These are phyloP conservation scores for Lydus trimaculatus DNA, from an alignment of 2,888 invertebrate species.

Conservation along the genomic window DNA sequence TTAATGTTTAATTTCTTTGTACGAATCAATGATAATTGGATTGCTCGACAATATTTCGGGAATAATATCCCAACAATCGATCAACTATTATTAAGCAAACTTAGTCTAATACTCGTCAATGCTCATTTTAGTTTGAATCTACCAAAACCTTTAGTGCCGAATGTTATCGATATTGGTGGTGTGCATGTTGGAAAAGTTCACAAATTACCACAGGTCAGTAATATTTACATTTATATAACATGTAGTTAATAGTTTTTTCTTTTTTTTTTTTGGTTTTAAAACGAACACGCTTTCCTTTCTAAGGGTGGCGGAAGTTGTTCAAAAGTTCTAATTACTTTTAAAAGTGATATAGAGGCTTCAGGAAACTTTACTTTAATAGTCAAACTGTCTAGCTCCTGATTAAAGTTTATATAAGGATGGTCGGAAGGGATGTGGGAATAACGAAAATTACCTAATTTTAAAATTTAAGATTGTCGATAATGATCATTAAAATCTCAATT, in stretches of 20 bases:
- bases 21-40: slow-evolving; percentile 17
- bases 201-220: slow-evolving; percentile 55
- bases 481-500: too few species aligned
- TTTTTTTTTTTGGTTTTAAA: neutral
- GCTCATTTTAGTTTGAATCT: slow-evolving; percentile 60
- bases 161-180: slow-evolving; percentile 67
- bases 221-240: neutral
- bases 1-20: slow-evolving; percentile 21
- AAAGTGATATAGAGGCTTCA: slow-evolving; percentile 1
- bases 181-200: slow-evolving; percentile 63
- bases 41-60: slow-evolving; percentile 59
- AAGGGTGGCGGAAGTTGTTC: slow-evolving; percentile 65
- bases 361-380: neutral
- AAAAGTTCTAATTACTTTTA: slow-evolving; percentile 59
- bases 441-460: neutral
- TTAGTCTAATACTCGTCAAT: slow-evolving; percentile 61
- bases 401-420: slow-evolving; percentile 1
- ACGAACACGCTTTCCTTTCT: neutral
- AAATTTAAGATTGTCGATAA: too few species aligned
- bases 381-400: slow-evolving; percentile 3
- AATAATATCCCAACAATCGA: slow-evolving; percentile 61
- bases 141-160: slow-evolving; percentile 60
- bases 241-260: neutral
- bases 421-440: neutral
- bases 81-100: slow-evolving; percentile 51